Base-by-base conservation (phyloP, 1,140 invertebrate genomes). In the Micrasema longulum region DNA sequence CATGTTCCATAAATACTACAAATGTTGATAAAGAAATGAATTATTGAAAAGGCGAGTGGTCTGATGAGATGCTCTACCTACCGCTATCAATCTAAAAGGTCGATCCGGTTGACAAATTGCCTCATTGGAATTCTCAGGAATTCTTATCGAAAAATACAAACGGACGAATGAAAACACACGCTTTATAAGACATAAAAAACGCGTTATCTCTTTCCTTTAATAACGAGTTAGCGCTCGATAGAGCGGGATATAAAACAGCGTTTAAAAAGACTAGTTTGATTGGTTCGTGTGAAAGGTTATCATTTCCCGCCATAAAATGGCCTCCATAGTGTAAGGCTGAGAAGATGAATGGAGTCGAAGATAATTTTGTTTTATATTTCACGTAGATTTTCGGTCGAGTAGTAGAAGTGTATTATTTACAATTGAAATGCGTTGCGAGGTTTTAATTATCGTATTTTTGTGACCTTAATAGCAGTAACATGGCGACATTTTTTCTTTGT, bases 101-200 rank as follows among this genome's bases (percentile, higher is more conserved):
- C 55, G 31, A 22, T 12, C 16, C 55, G 55, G 55, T 36, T 60
- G 14, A 41, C 55, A 16, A 31, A 60, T 38, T 7, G 55, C 20
- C 38, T 60, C 55, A 60, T 60, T 60, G 55, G 55, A 60, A 60
- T 60, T 60, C 55, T 60, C 55, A 60, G 55, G 55, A 60, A 38
- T 60, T 57, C 55, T 41, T 60, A 60, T 60, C 55, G 55, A 22
- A 14, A 20, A 14, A 38, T 60, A 38, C 14, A 60, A 60, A 60
- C 55, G 55, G 14, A 60, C 55, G 55, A 60, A 60, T 60, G 55
- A 31, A 60, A 22, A 60, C 36, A 38, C 55, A 31, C 26, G 7
- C 2, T n/a, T 31, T 31, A 31, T 7, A 31, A 31, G 26, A 31
- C 26, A 31, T 7, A 31, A 31, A 31, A 4, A 31, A 7, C 26